Evolutionary conservation across 2,888 invertebrate genomes (phyloP).

Genomic region (Dermolepida albohirtum): DNA sequence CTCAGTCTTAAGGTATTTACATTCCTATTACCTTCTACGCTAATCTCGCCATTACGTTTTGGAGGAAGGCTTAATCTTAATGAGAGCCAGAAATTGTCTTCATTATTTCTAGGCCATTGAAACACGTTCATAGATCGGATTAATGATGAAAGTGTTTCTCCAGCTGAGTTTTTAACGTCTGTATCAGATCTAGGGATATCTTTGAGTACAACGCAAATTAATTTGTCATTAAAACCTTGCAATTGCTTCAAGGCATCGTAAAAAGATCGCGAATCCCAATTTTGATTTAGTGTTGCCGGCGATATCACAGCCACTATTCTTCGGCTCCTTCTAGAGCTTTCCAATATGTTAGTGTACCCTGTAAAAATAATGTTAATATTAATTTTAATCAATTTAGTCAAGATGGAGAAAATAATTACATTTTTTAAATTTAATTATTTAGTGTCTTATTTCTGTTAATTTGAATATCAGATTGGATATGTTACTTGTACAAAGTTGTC

Average conservation of each 20-base stretch:
- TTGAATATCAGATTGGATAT: too few species aligned
- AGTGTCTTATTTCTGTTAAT: too few species aligned
- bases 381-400: not conserved
- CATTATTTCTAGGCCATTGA: constrained; percentile 63
- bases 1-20: constrained; percentile 57
- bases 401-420: too few species aligned
- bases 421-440: too few species aligned
- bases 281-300: constrained; percentile 64
- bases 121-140: constrained; percentile 67
- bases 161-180: constrained; percentile 63
- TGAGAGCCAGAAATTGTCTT: constrained; percentile 71
- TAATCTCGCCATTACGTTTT: constrained; percentile 51
- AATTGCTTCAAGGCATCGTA: constrained; percentile 65
- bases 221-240: constrained; percentile 57
- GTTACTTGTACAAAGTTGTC: too few species aligned
- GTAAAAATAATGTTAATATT: constrained; percentile 48
- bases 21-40: constrained; percentile 20
- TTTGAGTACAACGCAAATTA: constrained; percentile 64
- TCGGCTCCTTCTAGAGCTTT: constrained; percentile 67
- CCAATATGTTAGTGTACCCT: constrained; percentile 72
- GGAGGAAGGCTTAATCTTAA: constrained; percentile 75
- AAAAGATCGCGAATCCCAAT: constrained; percentile 65
- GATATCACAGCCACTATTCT: constrained; percentile 67
- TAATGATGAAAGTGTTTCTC: constrained; percentile 67
- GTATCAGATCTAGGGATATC: constrained; percentile 61